Base-by-base conservation (phyloP, 2,888 invertebrate species). In the Dione juno region DNA sequence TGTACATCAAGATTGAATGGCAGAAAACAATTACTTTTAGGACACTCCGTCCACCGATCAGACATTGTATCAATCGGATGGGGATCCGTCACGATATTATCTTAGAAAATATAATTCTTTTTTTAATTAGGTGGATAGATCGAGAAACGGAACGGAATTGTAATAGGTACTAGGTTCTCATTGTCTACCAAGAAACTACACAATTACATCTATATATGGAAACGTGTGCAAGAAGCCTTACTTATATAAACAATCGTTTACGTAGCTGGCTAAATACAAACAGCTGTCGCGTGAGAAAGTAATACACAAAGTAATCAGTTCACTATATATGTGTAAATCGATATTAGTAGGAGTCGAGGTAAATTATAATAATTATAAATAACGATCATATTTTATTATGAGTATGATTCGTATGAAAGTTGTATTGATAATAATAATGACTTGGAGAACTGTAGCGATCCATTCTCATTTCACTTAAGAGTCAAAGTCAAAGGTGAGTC, bases 241-340 rank as follows among this genome's bases (percentile, higher is more conserved):
- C 6, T 21, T 21, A 41, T 37, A 53, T 66, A 37, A 43, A 28
- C 66, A 66, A 41, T 40, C 21, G 40, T 53, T 53, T 66, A 54
- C 37, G 14, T 66, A 54, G 41, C n/a, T 43, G 54, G n/a, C 21
- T 54, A 53, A 66, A 52, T 43, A 28, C 43, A 66, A 66, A 66
- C 66, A 54, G 14, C 41, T 66, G 66, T 53, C 66, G 19, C 43
- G 53, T 66, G 53, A 54, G 43, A 66, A 53, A 28, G 65, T 40
- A n/a, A 53, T 6, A 53, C 41, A 65, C 40, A 11, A 14, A 37
- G 13, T 53, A 53, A 65, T 65, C 53, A 66, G 21, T 65, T 37
- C 52, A 65, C 35, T 48, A 52, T 53, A 43, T 28, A 13, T 16
- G 50, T 48, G 50, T 14, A 10, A 64, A 43, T 61, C 43, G 43